These are phyloP conservation scores for Centropyge bicolor DNA, from an alignment of 2,797 vertebrate species.

Conservation along the genomic window DNA sequence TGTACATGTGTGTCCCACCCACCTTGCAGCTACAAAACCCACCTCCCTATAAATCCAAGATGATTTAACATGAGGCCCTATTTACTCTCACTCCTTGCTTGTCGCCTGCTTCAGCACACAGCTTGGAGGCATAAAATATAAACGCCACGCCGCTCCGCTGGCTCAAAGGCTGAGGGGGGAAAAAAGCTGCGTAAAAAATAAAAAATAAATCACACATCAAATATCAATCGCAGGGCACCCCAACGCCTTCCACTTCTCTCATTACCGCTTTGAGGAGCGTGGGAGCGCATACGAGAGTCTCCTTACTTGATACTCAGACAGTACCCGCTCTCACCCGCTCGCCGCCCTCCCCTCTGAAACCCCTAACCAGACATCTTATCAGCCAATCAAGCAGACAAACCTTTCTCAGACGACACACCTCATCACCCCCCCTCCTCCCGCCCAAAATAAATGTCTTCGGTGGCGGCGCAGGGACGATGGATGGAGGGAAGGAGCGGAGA, in stretches of 20 bases:
- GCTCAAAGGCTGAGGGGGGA: neutral
- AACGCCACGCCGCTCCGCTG: neutral
- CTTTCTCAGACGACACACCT: conserved; percentile 45
- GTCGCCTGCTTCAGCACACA: conserved; percentile 36
- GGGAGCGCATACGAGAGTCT: conserved; percentile 33
- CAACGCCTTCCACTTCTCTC: conserved; percentile 33
- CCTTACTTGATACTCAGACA: conserved; percentile 36
- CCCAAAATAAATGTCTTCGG: conserved; percentile 47
- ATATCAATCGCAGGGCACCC: conserved; percentile 38
- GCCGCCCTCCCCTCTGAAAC: neutral
- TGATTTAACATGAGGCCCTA: conserved; percentile 64
- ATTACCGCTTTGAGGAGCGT: conserved; percentile 41
- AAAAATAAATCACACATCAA: conserved; percentile 48
- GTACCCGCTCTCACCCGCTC: neutral
- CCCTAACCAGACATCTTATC: conserved; percentile 63
- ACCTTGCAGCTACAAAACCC: conserved; percentile 36
- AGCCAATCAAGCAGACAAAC: conserved; percentile 60
- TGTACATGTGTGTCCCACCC: neutral
- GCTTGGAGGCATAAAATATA: conserved; percentile 31
- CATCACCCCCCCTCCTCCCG: conserved; percentile 35
- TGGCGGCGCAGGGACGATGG: neutral
- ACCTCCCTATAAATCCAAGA: conserved; percentile 60
- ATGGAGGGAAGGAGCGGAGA: conserved; percentile 4
- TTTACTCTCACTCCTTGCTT: conserved; percentile 56
- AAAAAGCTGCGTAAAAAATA: neutral